Evolutionary conservation across 2,797 vertebrate genomes (phyloP).

Genomic region (Eurystomus glaucurus): DNA sequence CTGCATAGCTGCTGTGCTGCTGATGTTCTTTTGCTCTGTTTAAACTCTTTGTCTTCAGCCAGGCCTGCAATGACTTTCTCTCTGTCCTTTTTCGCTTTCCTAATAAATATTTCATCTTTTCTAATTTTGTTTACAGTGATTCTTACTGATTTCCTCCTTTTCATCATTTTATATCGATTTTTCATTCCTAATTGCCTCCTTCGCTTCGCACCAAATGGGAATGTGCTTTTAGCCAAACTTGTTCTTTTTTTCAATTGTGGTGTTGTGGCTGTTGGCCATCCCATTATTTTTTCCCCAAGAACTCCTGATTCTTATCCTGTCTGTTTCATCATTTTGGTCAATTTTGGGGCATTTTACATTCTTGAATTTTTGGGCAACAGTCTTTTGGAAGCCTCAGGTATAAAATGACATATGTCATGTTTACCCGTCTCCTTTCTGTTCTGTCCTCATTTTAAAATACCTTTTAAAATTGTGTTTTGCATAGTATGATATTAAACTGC

Average conservation of each 20-base stretch:
- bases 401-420: not conserved
- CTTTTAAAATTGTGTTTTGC: not conserved
- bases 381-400: not conserved
- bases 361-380: not conserved
- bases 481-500: not conserved
- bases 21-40: not conserved
- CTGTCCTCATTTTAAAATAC: not conserved
- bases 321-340: not conserved
- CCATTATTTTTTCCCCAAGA: not conserved
- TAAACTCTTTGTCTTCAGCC: not conserved
- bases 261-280: not conserved
- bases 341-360: too few relatives aligned
- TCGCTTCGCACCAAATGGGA: not conserved
- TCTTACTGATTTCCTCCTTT: conserved; percentile 40
- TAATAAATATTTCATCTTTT: conserved; percentile 60
- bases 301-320: not conserved
- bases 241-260: not conserved
- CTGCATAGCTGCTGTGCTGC: not conserved
- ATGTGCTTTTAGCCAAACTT: conserved; percentile 6
- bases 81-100: not conserved
- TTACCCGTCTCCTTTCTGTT: not conserved
- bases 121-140: conserved; percentile 48
- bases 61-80: not conserved
- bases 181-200: conserved; percentile 40
- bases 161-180: conserved; percentile 40